Evolutionary conservation across 2,113 vertebrate genomes (phyloP).

Genomic region (Brachyhypopomus gauderio): DNA sequence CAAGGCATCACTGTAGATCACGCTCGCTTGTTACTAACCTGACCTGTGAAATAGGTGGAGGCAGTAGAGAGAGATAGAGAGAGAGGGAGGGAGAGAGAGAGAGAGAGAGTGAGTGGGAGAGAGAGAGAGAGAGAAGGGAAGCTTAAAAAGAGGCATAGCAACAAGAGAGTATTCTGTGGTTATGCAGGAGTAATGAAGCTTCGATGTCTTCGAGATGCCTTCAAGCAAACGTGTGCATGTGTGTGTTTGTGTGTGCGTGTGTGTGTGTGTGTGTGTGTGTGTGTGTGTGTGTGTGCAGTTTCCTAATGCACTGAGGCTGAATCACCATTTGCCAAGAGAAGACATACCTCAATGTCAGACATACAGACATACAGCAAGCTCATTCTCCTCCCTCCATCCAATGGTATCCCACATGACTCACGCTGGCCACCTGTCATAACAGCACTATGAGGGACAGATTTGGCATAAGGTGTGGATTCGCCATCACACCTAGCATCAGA

Average conservation of each 20-base stretch:
- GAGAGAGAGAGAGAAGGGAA: constrained; percentile 10
- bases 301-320: constrained; percentile 20
- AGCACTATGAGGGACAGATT: constrained; percentile 20
- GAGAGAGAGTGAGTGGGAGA: constrained; percentile 3
- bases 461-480: constrained; percentile 24
- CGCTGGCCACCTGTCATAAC: constrained; percentile 38
- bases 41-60: constrained; percentile 25
- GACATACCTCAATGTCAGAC: constrained; percentile 44
- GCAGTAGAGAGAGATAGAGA: background rate
- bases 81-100: background rate
- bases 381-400: constrained; percentile 17
- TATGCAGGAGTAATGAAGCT: constrained; percentile 34
- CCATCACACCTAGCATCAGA: constrained; percentile 35
- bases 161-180: constrained; percentile 34
- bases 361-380: constrained; percentile 24
- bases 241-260: background rate
- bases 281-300: constrained; percentile 34
- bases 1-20: background rate
- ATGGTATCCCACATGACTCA: constrained; percentile 39
- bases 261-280: constrained; percentile 21
- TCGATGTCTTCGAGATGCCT: constrained; percentile 10
- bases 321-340: constrained; percentile 34
- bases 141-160: constrained; percentile 39
- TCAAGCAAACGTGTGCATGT: constrained; percentile 15
- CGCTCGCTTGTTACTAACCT: constrained; percentile 24